Evolutionary conservation across 1,140 invertebrate genomes (phyloP).

Genomic region (Paralvinella palmiformis): DNA sequence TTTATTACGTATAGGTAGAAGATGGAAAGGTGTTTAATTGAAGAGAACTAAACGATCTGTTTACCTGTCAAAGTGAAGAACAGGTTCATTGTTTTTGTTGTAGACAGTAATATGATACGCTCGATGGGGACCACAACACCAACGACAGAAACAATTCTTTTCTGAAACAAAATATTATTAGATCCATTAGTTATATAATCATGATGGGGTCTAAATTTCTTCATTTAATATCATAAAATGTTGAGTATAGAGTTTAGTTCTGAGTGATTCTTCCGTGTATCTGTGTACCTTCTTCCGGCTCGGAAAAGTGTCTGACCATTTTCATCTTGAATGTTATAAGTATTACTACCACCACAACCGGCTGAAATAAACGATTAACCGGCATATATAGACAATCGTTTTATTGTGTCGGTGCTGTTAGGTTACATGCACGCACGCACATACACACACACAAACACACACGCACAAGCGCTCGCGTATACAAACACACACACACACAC

Average conservation of each 20-base stretch:
- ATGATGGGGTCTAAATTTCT: background rate
- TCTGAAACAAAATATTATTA: constrained; percentile 18
- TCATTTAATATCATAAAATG: background rate
- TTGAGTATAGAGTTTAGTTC: background rate
- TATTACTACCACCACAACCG: constrained; percentile 27
- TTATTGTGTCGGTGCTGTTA: no score
- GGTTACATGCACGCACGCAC: no score
- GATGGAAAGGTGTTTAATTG: no score
- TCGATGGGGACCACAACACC: constrained; percentile 31
- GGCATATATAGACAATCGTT: no score
- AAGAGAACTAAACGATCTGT: no score
- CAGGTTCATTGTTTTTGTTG: constrained; percentile 23
- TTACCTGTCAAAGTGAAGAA: no score
- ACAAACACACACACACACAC: no score
- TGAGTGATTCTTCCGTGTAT: background rate
- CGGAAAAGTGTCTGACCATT: constrained; percentile 26
- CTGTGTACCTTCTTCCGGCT: constrained; percentile 26
- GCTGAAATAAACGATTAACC: constrained; percentile 25
- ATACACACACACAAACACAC: no score
- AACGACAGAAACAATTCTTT: constrained; percentile 29
- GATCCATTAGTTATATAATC: background rate
- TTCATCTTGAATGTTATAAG: constrained; percentile 28
- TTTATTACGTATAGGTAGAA: no score
- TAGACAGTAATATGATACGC: constrained; percentile 27
- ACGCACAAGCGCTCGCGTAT: no score